Evolutionary conservation across 2,797 vertebrate species (phyloP).

Genomic region (Gymnoscopelus braueri): DNA sequence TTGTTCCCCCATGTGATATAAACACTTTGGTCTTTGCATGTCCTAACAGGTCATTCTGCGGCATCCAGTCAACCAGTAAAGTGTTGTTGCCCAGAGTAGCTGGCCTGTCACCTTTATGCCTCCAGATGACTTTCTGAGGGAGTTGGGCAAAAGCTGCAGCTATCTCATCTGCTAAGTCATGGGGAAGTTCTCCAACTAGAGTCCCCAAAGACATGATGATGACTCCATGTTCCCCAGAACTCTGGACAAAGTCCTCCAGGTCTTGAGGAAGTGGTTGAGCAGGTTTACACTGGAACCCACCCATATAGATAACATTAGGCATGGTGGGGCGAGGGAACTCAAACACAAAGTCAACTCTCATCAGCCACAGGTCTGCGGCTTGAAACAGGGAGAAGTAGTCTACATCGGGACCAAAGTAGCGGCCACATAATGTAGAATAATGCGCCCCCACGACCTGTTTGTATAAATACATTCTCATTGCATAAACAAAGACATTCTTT

Average conservation of each 20-base stretch:
- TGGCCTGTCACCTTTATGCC: no score
- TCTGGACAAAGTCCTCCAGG: constrained; percentile 77
- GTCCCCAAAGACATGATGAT: constrained; percentile 83
- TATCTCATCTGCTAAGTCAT: no score
- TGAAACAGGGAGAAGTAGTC: constrained; percentile 68
- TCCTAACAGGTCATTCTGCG: no score
- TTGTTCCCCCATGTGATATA: no score
- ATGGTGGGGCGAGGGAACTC: constrained; percentile 83
- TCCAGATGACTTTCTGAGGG: no score
- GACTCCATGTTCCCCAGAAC: constrained; percentile 77
- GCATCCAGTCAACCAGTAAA: no score
- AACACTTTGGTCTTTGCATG: no score
- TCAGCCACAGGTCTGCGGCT: constrained; percentile 80
- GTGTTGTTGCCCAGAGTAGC: no score
- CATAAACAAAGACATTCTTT: constrained; percentile 47
- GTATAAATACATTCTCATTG: constrained; percentile 36
- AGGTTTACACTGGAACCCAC: constrained; percentile 82
- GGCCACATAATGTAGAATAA: constrained; percentile 58
- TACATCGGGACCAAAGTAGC: constrained; percentile 63
- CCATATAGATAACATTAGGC: constrained; percentile 82
- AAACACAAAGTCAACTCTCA: constrained; percentile 83
- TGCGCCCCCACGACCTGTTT: neutral
- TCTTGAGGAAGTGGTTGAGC: constrained; percentile 69
- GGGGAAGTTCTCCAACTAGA: constrained; percentile 69
- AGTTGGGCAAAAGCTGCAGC: no score